A percentile compares a stretch with the other conserved stretches of the same genome.
These are phyloP conservation scores for Glaucomys volans DNA, from an alignment of 2,113 vertebrate species.

Conservation along the genomic window DNA sequence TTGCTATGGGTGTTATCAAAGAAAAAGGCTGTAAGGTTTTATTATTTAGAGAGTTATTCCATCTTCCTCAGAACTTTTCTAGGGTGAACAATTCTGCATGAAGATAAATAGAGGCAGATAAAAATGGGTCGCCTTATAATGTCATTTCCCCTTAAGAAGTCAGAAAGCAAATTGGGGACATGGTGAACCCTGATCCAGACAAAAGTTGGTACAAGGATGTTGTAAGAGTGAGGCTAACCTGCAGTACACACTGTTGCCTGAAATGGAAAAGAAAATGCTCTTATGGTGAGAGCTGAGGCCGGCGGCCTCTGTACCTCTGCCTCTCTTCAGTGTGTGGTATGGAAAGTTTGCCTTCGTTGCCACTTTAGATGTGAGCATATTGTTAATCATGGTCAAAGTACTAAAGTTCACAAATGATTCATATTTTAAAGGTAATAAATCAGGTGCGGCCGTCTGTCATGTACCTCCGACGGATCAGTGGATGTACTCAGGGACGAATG, in stretches of 20 bases:
- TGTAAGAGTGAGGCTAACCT: neutral
- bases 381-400: neutral
- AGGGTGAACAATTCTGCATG: neutral
- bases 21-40: slow-evolving; percentile 46
- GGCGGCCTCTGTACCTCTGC: neutral
- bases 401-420: neutral
- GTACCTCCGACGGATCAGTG: accelerated
- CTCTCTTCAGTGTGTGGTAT: accelerated
- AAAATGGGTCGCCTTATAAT: slow-evolving; percentile 55
- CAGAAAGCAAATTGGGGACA: neutral
- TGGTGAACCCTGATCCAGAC: neutral
- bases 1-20: neutral
- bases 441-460: neutral
- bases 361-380: neutral
- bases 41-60: slow-evolving; percentile 66
- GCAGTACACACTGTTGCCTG: neutral
- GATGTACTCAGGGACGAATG: accelerated
- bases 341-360: neutral
- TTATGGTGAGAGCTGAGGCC: accelerated
- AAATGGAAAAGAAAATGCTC: neutral
- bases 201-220: neutral
- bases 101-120: slow-evolving; percentile 46
- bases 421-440: neutral
- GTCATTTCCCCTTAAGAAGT: neutral
- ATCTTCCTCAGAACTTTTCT: neutral